Evolutionary conservation across 2,113 vertebrate species (phyloP).

Genomic region (Opisthocomus hoazin): DNA sequence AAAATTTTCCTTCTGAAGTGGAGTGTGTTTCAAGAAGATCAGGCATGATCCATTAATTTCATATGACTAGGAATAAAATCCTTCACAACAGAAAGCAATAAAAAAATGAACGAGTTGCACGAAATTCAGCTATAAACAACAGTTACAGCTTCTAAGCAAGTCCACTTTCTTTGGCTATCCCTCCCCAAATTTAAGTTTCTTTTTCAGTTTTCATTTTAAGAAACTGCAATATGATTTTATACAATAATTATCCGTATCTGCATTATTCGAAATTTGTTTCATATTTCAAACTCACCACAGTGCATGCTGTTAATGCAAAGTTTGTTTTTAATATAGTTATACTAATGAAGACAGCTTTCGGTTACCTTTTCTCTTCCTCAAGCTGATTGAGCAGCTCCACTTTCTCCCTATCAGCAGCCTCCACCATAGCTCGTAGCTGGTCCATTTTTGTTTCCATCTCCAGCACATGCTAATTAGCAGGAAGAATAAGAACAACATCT

Average conservation of each 20-base stretch:
- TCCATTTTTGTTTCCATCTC: constrained; percentile 98
- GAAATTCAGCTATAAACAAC: not conserved
- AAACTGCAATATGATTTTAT: not conserved
- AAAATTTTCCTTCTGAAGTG: not conserved
- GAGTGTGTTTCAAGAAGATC: not conserved
- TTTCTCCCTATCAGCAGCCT: constrained; percentile 94
- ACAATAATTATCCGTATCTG: not conserved
- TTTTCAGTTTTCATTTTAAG: not conserved
- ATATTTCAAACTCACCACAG: not conserved
- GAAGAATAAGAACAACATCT: not conserved
- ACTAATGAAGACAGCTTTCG: not conserved
- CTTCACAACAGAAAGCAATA: not conserved
- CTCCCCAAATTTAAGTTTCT: not conserved
- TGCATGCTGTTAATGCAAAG: not conserved
- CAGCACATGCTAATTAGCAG: constrained; percentile 70
- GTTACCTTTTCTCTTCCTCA: constrained; percentile 95
- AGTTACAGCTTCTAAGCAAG: not conserved
- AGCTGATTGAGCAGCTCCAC: constrained; percentile 95
- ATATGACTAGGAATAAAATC: not conserved
- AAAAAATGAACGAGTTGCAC: not conserved
- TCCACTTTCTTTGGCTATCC: not conserved
- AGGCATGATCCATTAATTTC: not conserved
- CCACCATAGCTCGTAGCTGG: constrained; percentile 90
- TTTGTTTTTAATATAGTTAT: not conserved
- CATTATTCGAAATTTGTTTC: not conserved